Base-by-base conservation (phyloP, 1,140 invertebrate genomes). In the Drosophila takahashii region DNA sequence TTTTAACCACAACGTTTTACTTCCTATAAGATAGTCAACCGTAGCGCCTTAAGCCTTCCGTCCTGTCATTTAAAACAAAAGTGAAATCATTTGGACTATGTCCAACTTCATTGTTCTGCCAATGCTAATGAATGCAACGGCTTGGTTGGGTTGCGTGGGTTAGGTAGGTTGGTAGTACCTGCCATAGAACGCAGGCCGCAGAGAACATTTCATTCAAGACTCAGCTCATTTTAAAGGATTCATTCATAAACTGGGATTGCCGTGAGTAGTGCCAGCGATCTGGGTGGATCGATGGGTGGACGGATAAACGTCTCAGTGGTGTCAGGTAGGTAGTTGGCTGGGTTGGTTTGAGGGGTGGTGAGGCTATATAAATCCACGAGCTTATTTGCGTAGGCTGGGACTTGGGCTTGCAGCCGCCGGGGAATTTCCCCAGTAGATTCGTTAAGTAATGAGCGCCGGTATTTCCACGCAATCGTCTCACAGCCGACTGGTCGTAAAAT, bases 351-450 rank as follows among this genome's bases (percentile, higher is more conserved):
- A 54, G 51, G 61, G 44, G 53, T 54, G 58, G 50, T 32, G 39
- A 37, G 58, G 11, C 59, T 64, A 60, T 83, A 79, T 77, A 78
- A 78, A 81, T 81, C 64, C 61, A 56, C 45, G 44, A 87, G 84
- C 84, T 87, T 83, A 89, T 86, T 83, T 86, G 79, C 79, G 75
- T 89, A 89, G 83, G 83, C 71, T 79, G 61, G 66, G 81, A 64
- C 64, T 86, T 85, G 78, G 81, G 69, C 64, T 65, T 79, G 75
- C 83, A 83, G 79, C 79, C 83, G 79, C 75, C 71, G 62, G 53
- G 81, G 83, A 72, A 58, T 89, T 86, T 83, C 83, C 83, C 29
- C 56, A 13, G 36, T 52, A 50, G 60, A 45, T 83, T 87, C 77
- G 64, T 83, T 42, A 87, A 79, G 77, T 86, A 86, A 83, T 74